A percentile compares a stretch with the other conserved stretches of the same genome.
These are phyloP conservation scores for Drosophila mimica DNA, from an alignment of 2,888 invertebrate species.

Conservation along the genomic window DNA sequence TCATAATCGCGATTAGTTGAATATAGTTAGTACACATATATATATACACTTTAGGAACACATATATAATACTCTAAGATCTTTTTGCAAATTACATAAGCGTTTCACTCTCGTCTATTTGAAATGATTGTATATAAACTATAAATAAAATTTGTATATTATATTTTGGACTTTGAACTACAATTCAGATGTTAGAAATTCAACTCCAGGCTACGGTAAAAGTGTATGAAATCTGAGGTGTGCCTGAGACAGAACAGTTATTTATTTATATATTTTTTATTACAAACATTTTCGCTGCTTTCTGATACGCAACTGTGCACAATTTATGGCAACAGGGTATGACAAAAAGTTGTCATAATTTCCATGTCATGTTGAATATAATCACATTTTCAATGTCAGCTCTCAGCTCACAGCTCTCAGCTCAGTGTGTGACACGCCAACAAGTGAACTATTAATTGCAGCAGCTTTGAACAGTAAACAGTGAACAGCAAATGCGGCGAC, in stretches of 20 bases:
- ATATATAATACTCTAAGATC: too few species aligned
- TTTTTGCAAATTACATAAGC: background rate
- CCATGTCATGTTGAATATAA: conserved; percentile 48
- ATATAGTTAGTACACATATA: too few species aligned
- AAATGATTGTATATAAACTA: too few species aligned
- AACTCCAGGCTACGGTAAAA: too few species aligned
- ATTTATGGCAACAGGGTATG: conserved; percentile 9
- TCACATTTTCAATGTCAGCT: conserved; percentile 72
- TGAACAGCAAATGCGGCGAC: conserved; percentile 34
- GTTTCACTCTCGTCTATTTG: background rate
- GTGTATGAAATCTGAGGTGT: background rate
- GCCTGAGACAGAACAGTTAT: background rate
- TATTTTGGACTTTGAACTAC: background rate
- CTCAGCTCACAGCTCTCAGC: background rate
- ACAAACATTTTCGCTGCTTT: background rate
- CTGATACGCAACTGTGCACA: too few species aligned
- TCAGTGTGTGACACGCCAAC: conserved; percentile 58
- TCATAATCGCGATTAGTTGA: too few species aligned
- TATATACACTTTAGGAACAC: too few species aligned
- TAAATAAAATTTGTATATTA: background rate
- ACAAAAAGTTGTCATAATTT: conserved; percentile 28
- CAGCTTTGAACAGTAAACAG: conserved; percentile 43
- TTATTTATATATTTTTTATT: background rate
- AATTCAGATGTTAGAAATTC: background rate
- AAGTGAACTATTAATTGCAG: conserved; percentile 76